A percentile compares a stretch with the other conserved stretches of the same genome.
phyloP scores from a whole-genome alignment of 2,113 vertebrate genomes.

The Himantopus leucocephalus region DNA sequence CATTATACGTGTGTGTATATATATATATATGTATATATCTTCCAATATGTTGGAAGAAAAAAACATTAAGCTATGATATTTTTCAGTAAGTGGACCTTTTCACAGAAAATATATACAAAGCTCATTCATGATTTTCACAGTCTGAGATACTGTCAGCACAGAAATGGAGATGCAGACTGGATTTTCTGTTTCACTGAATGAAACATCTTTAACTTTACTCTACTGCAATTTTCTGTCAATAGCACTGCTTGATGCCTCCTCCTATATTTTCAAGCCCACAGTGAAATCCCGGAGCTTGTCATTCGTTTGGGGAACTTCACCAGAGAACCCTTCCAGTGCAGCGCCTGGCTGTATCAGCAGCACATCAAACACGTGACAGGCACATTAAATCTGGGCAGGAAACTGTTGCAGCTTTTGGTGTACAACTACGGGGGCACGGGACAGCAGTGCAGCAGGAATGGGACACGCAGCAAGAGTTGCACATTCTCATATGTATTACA shows the following conservation, averaged over 20 bases:
- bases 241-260: background rate
- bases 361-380: background rate
- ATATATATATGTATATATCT: too few species aligned
- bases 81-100: background rate
- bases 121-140: background rate
- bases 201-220: background rate
- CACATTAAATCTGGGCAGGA: background rate
- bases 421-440: background rate
- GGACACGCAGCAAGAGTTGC: accelerated
- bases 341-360: accelerated
- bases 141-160: background rate
- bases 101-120: background rate
- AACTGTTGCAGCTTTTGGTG: background rate
- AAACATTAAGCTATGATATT: background rate
- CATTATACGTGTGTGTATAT: background rate
- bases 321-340: background rate
- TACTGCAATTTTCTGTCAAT: background rate
- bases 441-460: background rate
- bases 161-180: background rate
- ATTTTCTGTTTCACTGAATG: background rate
- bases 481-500: background rate
- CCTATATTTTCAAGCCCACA: background rate
- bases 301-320: background rate
- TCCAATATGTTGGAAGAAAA: background rate
- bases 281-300: background rate